A percentile compares a stretch with the other conserved stretches of the same genome.
These are phyloP conservation scores for Tretioscincus oriximinensis DNA, from an alignment of 2,113 vertebrate species.

Conservation along the genomic window DNA sequence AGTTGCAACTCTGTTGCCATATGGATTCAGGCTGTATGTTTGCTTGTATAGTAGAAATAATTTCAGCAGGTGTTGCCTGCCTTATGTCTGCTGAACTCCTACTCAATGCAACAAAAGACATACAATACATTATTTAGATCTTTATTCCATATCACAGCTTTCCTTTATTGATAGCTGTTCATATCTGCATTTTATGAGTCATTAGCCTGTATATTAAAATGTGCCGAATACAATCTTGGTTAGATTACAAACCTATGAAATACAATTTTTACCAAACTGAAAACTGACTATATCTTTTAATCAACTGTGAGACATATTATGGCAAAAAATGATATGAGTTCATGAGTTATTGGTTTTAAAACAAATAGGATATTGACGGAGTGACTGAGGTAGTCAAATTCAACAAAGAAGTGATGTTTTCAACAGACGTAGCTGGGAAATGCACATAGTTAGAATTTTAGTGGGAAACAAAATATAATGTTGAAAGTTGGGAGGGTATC, in stretches of 20 bases:
- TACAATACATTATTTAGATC: too few species aligned
- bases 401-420: neutral
- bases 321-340: neutral
- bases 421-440: neutral
- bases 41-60: too few species aligned
- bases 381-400: neutral
- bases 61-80: too few species aligned
- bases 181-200: too few species aligned
- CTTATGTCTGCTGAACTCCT: too few species aligned
- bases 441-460: neutral
- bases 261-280: neutral
- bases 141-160: too few species aligned
- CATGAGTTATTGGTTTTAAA: neutral
- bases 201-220: neutral
- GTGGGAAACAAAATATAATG: neutral
- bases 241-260: neutral
- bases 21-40: too few species aligned
- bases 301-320: neutral
- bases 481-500: neutral
- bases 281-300: neutral
- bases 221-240: neutral
- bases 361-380: neutral
- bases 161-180: neutral
- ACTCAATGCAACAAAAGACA: too few species aligned
- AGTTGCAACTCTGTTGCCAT: too few species aligned